Conservation (phyloP, 2,888 invertebrate genomes). For the Taphrorychus bicolor region DNA sequence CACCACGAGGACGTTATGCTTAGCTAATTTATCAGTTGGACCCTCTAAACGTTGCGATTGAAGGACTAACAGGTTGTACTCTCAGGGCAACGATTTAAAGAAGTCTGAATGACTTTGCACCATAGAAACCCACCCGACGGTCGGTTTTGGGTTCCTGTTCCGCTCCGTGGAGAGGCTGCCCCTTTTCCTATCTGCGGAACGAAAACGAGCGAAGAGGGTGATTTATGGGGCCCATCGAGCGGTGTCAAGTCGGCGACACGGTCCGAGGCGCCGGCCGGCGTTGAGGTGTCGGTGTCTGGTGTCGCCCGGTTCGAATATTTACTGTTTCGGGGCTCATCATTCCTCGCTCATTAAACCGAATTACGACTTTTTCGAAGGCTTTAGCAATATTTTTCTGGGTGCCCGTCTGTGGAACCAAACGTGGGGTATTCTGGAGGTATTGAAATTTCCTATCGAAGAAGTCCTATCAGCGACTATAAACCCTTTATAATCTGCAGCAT, state of each 20-base stretch:
- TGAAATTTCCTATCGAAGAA: no score
- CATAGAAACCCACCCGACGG: background rate
- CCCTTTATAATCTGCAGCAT: no score
- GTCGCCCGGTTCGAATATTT: conserved; percentile 16
- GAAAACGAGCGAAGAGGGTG: conserved; percentile 29
- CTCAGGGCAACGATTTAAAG: background rate
- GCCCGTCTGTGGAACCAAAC: no score
- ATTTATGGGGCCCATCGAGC: conserved; percentile 38
- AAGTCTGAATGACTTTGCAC: background rate
- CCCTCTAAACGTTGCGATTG: no score
- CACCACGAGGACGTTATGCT: no score
- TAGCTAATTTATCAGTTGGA: no score
- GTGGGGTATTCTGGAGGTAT: no score
- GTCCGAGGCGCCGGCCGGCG: conserved; percentile 38
- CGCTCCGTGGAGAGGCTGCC: background rate
- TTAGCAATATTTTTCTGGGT: background rate
- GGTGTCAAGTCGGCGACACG: conserved; percentile 40
- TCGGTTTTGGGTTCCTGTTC: conserved; percentile 6
- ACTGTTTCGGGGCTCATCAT: conserved; percentile 19
- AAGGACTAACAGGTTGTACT: no score
- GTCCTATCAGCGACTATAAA: no score
- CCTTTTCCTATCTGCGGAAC: background rate
- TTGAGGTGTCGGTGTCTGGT: conserved; percentile 29
- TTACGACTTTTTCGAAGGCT: conserved; percentile 11
- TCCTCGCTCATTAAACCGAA: conserved; percentile 8